phyloP scores from a whole-genome alignment of 2,888 invertebrate species.

The Lasioglossum morio region DNA sequence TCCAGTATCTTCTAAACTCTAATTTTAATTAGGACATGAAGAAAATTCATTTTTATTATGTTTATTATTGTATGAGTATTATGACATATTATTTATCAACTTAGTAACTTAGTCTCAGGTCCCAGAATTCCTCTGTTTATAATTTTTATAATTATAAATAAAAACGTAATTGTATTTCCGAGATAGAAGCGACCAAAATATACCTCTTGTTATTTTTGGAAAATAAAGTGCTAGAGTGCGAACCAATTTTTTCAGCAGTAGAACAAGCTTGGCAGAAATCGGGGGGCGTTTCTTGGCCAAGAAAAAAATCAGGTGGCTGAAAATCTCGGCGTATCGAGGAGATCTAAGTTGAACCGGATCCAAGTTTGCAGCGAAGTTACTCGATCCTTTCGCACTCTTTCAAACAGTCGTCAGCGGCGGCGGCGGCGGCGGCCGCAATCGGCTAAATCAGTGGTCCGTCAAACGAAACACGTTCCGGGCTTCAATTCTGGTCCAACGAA shows the following conservation, averaged over 20 bases:
- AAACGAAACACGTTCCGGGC: constrained; percentile 28
- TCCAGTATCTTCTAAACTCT: too few species aligned
- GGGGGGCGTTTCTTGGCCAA: background rate
- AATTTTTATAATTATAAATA: too few species aligned
- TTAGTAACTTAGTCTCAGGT: too few species aligned
- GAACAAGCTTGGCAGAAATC: background rate
- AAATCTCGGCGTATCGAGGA: background rate
- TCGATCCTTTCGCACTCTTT: constrained; percentile 3
- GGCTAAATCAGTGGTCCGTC: constrained; percentile 20
- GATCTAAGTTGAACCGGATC: background rate
- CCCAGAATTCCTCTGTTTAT: too few species aligned
- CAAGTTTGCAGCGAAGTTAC: constrained; percentile 10
- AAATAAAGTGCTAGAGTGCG: too few species aligned
- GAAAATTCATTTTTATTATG: too few species aligned
- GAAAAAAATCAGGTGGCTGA: background rate
- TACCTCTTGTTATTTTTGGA: background rate
- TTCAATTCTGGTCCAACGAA: constrained; percentile 38
- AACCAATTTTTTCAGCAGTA: background rate
- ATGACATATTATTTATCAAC: too few species aligned
- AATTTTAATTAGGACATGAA: too few species aligned
- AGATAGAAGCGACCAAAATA: background rate
- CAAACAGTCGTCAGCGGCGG: constrained; percentile 25
- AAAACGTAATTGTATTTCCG: background rate
- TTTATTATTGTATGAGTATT: too few species aligned
- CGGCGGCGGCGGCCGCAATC: constrained; percentile 17